Evolutionary conservation across 2,888 invertebrate species (phyloP).

Genomic region (Archips xylosteana): DNA sequence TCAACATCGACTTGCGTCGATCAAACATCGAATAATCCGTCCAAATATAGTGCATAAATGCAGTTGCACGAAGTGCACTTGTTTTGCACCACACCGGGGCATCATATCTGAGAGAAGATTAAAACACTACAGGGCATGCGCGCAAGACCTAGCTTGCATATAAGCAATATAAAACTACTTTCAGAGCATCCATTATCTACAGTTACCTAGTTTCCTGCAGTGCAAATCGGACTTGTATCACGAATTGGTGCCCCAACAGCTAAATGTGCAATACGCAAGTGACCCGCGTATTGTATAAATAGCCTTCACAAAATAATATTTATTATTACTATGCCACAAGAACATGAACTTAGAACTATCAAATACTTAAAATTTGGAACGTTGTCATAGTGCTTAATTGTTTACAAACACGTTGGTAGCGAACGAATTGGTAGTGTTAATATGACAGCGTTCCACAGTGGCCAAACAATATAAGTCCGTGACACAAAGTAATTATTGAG

Average conservation of each 20-base stretch:
- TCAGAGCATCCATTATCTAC: background rate
- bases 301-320: too few relatives aligned
- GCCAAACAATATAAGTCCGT: too few relatives aligned
- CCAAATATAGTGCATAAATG: background rate
- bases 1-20: too few relatives aligned
- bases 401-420: too few relatives aligned
- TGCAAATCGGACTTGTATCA: background rate
- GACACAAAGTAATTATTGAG: too few relatives aligned
- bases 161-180: slow-evolving; percentile 13
- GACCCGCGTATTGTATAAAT: too few relatives aligned
- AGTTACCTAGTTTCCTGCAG: background rate
- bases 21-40: background rate
- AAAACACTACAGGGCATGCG: slow-evolving; percentile 34
- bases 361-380: too few relatives aligned
- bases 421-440: too few relatives aligned
- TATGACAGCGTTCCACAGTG: too few relatives aligned
- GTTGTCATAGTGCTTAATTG: too few relatives aligned
- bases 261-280: background rate
- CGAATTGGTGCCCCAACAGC: background rate
- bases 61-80: slow-evolving; percentile 8
- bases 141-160: slow-evolving; percentile 26
- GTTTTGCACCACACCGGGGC: slow-evolving; percentile 26
- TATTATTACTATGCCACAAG: too few relatives aligned
- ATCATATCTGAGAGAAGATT: slow-evolving; percentile 13
- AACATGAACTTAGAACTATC: too few relatives aligned